Evolutionary conservation across 2,797 vertebrate genomes (phyloP).

Genomic region (Xiphorhynchus erythropygius): DNA sequence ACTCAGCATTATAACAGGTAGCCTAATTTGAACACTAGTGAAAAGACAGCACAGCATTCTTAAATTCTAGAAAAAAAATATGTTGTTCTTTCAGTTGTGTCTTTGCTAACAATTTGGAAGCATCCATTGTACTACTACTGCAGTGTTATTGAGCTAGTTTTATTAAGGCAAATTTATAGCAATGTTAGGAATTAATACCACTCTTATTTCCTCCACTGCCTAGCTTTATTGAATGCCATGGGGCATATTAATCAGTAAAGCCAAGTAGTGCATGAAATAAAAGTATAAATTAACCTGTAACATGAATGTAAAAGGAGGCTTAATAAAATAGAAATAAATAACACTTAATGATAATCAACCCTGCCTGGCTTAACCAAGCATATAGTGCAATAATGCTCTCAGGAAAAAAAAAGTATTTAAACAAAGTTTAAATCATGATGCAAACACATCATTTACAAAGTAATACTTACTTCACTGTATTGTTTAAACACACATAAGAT

Average conservation of each 20-base stretch:
- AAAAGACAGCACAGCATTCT: constrained; percentile 29
- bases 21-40: constrained; percentile 11
- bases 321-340: constrained; percentile 86
- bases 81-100: constrained; percentile 68
- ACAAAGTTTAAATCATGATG: constrained; percentile 57
- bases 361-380: constrained; percentile 71
- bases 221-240: constrained; percentile 86
- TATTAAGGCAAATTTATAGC: constrained; percentile 85
- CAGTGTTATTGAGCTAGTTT: constrained; percentile 83
- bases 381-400: constrained; percentile 66
- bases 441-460: constrained; percentile 44
- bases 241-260: constrained; percentile 86
- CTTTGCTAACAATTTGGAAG: constrained; percentile 77
- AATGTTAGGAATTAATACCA: constrained; percentile 88
- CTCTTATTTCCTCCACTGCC: constrained; percentile 82
- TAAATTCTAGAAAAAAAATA: constrained; percentile 48
- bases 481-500: neutral
- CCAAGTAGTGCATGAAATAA: constrained; percentile 86
- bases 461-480: neutral
- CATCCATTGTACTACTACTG: constrained; percentile 79
- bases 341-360: constrained; percentile 81
- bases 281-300: constrained; percentile 86
- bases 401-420: constrained; percentile 65
- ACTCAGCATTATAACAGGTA: neutral
- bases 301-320: constrained; percentile 80